Evolutionary conservation across 2,113 vertebrate genomes (phyloP).

Genomic region (Condylura cristata): DNA sequence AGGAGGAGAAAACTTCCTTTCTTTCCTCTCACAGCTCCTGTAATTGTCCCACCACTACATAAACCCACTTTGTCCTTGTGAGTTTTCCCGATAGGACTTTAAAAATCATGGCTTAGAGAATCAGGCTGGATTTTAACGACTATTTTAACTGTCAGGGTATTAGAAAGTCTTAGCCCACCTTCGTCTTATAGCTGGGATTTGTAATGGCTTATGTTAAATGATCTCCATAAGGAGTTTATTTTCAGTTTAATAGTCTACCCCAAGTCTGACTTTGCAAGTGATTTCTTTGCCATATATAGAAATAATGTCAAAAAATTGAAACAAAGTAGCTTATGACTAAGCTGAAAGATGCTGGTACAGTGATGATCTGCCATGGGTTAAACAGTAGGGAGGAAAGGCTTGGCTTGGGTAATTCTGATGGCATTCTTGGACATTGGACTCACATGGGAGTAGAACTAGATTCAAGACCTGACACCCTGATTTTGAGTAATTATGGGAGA

Average conservation of each 20-base stretch:
- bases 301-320: constrained; percentile 16
- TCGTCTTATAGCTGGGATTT: constrained; percentile 52
- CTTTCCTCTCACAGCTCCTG: rapidly evolving
- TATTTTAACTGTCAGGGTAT: constrained; percentile 47
- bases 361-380: background rate
- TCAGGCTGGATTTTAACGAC: constrained; percentile 30
- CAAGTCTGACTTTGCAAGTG: constrained; percentile 44
- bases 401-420: rapidly evolving
- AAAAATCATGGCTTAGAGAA: constrained; percentile 40
- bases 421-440: rapidly evolving
- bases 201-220: constrained; percentile 60
- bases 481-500: background rate
- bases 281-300: constrained; percentile 52
- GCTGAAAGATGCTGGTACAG: background rate
- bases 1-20: background rate
- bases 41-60: background rate
- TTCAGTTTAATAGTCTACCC: constrained; percentile 58
- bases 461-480: background rate
- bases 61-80: background rate
- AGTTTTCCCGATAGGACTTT: constrained; percentile 44
- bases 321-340: background rate
- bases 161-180: constrained; percentile 49
- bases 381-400: background rate
- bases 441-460: background rate
- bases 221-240: constrained; percentile 69